Percentiles rank a stretch among this genome's conserved stretches.
These are phyloP conservation scores for Drosophila aff. DNA, from an alignment of 1,140 invertebrate species.

Conservation along the genomic window DNA sequence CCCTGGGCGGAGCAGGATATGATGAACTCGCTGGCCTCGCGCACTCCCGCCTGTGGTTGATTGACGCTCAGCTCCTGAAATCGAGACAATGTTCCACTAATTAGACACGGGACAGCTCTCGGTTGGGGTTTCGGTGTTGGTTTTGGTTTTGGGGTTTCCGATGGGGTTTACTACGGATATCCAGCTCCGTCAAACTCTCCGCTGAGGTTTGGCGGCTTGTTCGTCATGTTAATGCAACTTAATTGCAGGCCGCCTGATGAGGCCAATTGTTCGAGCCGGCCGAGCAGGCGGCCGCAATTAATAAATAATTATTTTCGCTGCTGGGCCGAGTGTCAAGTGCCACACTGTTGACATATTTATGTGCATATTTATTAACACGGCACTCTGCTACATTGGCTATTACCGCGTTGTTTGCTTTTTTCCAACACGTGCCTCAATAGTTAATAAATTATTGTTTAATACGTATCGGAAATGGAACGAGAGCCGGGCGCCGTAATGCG, in stretches of 20 bases:
- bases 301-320: constrained; percentile 76
- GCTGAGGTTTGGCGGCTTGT: constrained; percentile 65
- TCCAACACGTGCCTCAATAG: constrained; percentile 52
- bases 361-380: constrained; percentile 69
- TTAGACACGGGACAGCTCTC: constrained; percentile 44
- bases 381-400: constrained; percentile 50
- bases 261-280: constrained; percentile 62
- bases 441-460: constrained; percentile 76
- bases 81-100: constrained; percentile 67
- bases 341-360: constrained; percentile 74
- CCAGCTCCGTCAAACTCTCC: constrained; percentile 21
- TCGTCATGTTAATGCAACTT: constrained; percentile 73
- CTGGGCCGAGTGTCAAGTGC: constrained; percentile 54
- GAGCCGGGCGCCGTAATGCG: constrained; percentile 28
- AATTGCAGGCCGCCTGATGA: constrained; percentile 70
- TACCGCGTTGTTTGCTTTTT: constrained; percentile 19
- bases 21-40: constrained; percentile 90
- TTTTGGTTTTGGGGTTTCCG: constrained; percentile 13
- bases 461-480: constrained; percentile 54
- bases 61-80: constrained; percentile 88
- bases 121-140: neutral
- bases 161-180: constrained; percentile 5
- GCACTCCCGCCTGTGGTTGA: constrained; percentile 87
- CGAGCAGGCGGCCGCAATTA: constrained; percentile 66
- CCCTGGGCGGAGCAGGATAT: constrained; percentile 91